Evolutionary conservation across 1,140 invertebrate genomes (phyloP), one percentile per base, ranked within the genome.

Genomic region (Drosophila nikananu): DNA sequence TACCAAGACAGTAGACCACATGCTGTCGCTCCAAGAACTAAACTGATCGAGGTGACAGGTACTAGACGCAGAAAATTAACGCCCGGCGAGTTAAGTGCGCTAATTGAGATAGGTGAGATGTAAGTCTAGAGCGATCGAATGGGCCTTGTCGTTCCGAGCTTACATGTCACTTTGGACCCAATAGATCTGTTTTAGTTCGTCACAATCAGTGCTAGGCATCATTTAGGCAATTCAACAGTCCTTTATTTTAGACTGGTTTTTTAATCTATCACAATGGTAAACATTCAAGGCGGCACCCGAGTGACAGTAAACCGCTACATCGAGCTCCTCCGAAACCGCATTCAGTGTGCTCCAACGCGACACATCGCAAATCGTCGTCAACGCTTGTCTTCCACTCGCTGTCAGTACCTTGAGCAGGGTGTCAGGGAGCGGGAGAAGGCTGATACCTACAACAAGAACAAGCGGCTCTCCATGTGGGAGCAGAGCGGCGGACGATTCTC

Each of bases 401-500:
- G 32, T 1, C 41, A 23, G 5, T 15, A 17, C 3, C 1, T 59
- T 19, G 3, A 10, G 6, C 37, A 79, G 6, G 0, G 41, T 2
- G 2, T 62, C 32, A 61, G 44, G 5, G 81, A 89, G 9, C 77
- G 66, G 4, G 39, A 81, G 13, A 84, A 81, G n/a, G 27, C 42
- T 0, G 48, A 73, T 5, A 37, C 27, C 5, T 89, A 86, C 39
- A 17, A 79, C 9, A 59, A 44, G 7, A 79, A 60, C 51, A 89
- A 89, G 17, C 46, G 25, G 19, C 74, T 73, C 1, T 90, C 84
- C 10, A 86, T 86, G 81, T 89, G 84, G 84, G 66, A 89, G 35
- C 78, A 75, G 52, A 48, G 62, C 2, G 21, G 13, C 15, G 25
- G 25, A 21, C 25, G 27, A 7, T 1, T 10, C 9, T 1, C n/a